These are phyloP conservation scores for Nymphalis c-album DNA, from an alignment of 2,888 invertebrate genomes.

Conservation along the genomic window DNA sequence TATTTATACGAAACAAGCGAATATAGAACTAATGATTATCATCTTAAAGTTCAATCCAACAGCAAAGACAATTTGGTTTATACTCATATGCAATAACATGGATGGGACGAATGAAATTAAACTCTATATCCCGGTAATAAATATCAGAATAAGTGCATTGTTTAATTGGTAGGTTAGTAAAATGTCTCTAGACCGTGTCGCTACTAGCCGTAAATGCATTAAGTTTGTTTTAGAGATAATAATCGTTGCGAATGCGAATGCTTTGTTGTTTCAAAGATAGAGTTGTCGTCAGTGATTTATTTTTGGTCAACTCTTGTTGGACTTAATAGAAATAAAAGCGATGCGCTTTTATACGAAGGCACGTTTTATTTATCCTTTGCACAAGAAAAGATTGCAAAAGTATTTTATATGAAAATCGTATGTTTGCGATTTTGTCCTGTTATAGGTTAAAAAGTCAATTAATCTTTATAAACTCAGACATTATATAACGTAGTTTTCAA, in stretches of 20 bases:
- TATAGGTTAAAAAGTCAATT: too few relatives aligned
- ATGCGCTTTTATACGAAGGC: slow-evolving; percentile 48
- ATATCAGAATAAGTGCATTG: slow-evolving; percentile 43
- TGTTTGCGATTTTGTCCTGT: background rate
- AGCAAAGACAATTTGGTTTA: slow-evolving; percentile 43
- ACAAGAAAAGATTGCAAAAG: slow-evolving; percentile 2
- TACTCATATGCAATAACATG: slow-evolving; percentile 28
- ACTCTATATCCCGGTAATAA: slow-evolving; percentile 50
- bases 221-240: slow-evolving; percentile 80
- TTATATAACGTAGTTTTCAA: too few relatives aligned
- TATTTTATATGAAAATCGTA: background rate
- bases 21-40: slow-evolving; percentile 47
- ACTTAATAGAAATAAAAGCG: slow-evolving; percentile 62
- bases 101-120: slow-evolving; percentile 43
- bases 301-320: slow-evolving; percentile 73
- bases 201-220: slow-evolving; percentile 80
- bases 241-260: slow-evolving; percentile 76
- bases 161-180: slow-evolving; percentile 56
- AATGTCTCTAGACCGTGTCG: slow-evolving; percentile 79
- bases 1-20: slow-evolving; percentile 42
- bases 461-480: too few relatives aligned
- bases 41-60: slow-evolving; percentile 45
- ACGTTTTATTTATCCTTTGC: slow-evolving; percentile 21
- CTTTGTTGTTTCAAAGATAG: slow-evolving; percentile 77
- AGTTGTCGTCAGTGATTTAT: slow-evolving; percentile 78